Conservation (phyloP, 2,113 vertebrate species). For the Apistogramma diplotaenia region DNA sequence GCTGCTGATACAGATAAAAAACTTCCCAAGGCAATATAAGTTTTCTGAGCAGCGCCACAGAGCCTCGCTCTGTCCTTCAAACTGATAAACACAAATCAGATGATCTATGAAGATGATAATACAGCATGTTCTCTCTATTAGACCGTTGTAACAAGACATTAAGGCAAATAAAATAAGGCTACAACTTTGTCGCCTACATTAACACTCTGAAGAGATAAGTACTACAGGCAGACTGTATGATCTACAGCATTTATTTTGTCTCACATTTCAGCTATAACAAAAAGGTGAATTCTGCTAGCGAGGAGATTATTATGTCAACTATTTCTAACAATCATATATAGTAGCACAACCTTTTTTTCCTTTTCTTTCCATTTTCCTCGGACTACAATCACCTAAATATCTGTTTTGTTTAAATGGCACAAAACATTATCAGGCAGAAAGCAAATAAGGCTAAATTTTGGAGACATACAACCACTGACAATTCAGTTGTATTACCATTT, state of each 20-base stretch:
- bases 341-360: background rate
- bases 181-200: background rate
- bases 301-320: rapidly evolving
- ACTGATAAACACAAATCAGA: background rate
- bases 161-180: background rate
- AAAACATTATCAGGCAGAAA: background rate
- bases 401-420: background rate
- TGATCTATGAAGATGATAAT: background rate
- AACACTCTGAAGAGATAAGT: rapidly evolving
- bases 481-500: background rate
- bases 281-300: background rate
- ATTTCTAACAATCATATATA: background rate
- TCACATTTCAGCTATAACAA: background rate
- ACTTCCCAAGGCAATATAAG: background rate
- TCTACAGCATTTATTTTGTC: background rate
- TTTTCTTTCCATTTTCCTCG: background rate
- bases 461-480: rapidly evolving
- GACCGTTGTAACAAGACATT: background rate
- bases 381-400: background rate
- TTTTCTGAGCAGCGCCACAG: background rate
- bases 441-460: background rate
- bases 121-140: background rate
- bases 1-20: background rate
- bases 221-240: background rate
- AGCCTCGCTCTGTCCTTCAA: background rate